Evolutionary conservation across 2,113 vertebrate genomes (phyloP).

Genomic region (Notiomystis cincta): DNA sequence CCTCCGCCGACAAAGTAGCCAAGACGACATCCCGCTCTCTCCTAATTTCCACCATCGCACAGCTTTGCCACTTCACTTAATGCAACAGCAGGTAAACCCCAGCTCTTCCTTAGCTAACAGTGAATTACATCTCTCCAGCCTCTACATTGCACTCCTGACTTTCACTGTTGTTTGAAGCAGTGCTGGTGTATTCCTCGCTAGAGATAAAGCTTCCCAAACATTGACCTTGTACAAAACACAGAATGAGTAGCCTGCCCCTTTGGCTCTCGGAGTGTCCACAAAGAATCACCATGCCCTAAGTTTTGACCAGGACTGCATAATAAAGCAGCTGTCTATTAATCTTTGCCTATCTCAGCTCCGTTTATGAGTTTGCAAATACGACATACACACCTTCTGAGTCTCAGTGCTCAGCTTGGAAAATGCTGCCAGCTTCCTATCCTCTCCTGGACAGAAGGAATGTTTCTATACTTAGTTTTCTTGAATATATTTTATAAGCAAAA

Average conservation of each 20-base stretch:
- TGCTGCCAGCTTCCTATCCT: neutral
- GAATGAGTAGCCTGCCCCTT: neutral
- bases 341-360: neutral
- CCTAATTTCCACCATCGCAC: conserved; percentile 84
- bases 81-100: conserved; percentile 92
- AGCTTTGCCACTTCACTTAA: conserved; percentile 92
- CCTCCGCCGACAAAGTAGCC: conserved; percentile 93
- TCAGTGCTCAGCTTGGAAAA: neutral
- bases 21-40: conserved; percentile 83
- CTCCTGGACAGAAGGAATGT: neutral
- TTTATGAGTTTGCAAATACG: neutral
- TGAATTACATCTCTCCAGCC: neutral
- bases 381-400: neutral
- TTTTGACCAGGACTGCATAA: neutral
- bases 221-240: fast-evolving
- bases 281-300: neutral
- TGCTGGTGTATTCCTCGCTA: neutral
- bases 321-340: neutral
- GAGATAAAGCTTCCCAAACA: neutral
- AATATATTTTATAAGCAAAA: neutral
- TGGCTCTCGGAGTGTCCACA: neutral
- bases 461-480: neutral
- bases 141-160: neutral
- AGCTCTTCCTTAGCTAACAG: neutral
- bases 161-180: neutral